These are phyloP conservation scores for Podotricha telesiphe DNA, from an alignment of 2,888 invertebrate genomes.

Conservation along the genomic window DNA sequence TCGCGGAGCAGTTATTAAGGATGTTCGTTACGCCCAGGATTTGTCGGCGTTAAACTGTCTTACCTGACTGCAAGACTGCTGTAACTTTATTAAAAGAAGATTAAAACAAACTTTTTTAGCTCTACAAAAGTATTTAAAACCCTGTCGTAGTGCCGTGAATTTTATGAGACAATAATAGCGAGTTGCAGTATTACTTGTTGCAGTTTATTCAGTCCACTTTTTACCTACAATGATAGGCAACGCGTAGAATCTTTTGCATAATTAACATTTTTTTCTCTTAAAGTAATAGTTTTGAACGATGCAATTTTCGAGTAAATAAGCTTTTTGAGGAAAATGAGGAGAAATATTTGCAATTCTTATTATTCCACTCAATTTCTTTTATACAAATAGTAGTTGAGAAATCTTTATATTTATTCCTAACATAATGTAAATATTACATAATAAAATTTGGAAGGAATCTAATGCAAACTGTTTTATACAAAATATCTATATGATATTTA, in stretches of 20 bases:
- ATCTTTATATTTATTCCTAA: too few species aligned
- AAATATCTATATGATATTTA: too few species aligned
- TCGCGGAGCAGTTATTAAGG: conserved; percentile 28
- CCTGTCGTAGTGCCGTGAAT: conserved; percentile 49
- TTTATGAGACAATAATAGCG: conserved; percentile 57
- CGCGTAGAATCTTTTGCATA: conserved; percentile 43
- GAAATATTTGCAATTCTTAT: not conserved
- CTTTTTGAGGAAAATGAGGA: not conserved
- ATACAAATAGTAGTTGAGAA: not conserved
- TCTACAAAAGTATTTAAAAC: conserved; percentile 58
- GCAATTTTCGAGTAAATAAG: not conserved
- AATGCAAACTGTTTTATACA: too few species aligned
- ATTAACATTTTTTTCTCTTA: conserved; percentile 10
- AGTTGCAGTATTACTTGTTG: conserved; percentile 52
- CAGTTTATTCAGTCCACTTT: conserved; percentile 44
- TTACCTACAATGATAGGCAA: conserved; percentile 42
- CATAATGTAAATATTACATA: too few species aligned
- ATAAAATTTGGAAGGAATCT: too few species aligned
- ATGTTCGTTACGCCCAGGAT: conserved; percentile 48
- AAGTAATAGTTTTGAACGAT: not conserved
- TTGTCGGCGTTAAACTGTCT: conserved; percentile 58
- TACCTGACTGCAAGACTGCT: conserved; percentile 57
- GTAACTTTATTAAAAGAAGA: conserved; percentile 75
- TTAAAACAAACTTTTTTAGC: conserved; percentile 67
- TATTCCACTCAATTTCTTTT: not conserved